A percentile compares a stretch with the other conserved stretches of the same genome.
These are phyloP conservation scores for Cephus pulcher DNA, from an alignment of 2,888 invertebrate species.

Conservation along the genomic window DNA sequence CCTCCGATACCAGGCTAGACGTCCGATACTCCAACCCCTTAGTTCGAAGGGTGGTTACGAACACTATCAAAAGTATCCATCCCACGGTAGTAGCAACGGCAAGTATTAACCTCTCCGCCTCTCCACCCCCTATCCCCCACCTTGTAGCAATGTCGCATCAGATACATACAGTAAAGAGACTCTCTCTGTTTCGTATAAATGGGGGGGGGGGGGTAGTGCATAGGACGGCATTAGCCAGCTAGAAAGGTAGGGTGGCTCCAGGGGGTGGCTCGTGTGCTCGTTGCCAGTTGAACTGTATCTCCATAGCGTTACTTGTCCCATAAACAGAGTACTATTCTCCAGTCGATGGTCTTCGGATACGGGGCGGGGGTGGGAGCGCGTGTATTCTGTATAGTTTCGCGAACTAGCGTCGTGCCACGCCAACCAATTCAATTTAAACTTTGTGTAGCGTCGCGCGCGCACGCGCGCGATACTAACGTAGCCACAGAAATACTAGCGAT, in stretches of 20 bases:
- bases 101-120: not conserved
- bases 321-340: constrained; percentile 62
- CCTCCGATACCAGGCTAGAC: constrained; percentile 50
- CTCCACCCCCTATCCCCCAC: not conserved
- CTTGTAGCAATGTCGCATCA: constrained; percentile 4
- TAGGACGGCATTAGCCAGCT: constrained; percentile 31
- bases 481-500: constrained; percentile 8
- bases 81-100: not conserved
- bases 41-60: not conserved
- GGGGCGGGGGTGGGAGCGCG: constrained; percentile 32
- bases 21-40: constrained; percentile 38
- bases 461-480: constrained; percentile 2
- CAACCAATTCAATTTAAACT: constrained; percentile 66
- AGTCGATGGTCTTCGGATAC: constrained; percentile 65
- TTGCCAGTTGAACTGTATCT: constrained; percentile 61
- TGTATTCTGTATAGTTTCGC: constrained; percentile 52
- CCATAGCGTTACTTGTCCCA: constrained; percentile 58
- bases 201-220: not conserved
- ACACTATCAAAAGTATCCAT: not conserved
- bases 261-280: constrained; percentile 44
- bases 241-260: not conserved
- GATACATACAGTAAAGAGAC: not conserved
- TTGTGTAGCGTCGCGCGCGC: constrained; percentile 38
- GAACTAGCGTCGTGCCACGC: constrained; percentile 53
- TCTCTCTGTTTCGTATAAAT: not conserved